Base-by-base conservation (phyloP, 1,140 invertebrate species). In the Solenopsis invicta region DNA sequence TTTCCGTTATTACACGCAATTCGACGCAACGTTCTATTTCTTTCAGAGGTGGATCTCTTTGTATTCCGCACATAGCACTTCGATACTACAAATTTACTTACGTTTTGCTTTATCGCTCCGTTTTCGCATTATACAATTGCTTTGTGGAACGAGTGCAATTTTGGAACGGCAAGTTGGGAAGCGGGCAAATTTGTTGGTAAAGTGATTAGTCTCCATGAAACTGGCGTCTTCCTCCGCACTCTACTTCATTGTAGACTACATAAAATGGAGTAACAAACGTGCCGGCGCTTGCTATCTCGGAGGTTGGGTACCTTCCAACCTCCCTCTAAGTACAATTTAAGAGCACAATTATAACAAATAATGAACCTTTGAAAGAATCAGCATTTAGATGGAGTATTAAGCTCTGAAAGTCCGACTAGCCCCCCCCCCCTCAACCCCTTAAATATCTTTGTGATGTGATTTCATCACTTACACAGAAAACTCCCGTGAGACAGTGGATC, bases 351-450 rank as follows among this genome's bases (percentile, higher is more conserved):
- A 92, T 89, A 85, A 87, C 87, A 90, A 92, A 92, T 92, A 92
- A 92, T 75, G 90, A 92, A 82, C 78, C 92, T 91, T 87, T 69
- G 87, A 87, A 89, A 92, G 90, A 90, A 92, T 92, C 92, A 92
- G 90, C 91, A 92, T 92, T 92, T 92, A 92, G 89, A 92, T 92
- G 85, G 89, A 85, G 87, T 88, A 92, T 92, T 92, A 92, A 85
- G 67, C 54, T 62, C 29, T 52, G 69, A 45, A 9, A 62, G 45
- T 76, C 78, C 24, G 5, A 24, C 24, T 18, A 4, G 29, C 0
- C 34, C 8, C 54, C 10, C 6, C 2, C 0, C 0, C 54, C n/a
- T 1, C 41, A 8, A 4, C 41, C 8, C 45, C 78, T 78, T 90
- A 81, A 86, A 77, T 71, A 59, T 75, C 50, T 50, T 21, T 12